Evolutionary conservation across 2,113 vertebrate genomes (phyloP).

Genomic region (Cisticola juncidis): DNA sequence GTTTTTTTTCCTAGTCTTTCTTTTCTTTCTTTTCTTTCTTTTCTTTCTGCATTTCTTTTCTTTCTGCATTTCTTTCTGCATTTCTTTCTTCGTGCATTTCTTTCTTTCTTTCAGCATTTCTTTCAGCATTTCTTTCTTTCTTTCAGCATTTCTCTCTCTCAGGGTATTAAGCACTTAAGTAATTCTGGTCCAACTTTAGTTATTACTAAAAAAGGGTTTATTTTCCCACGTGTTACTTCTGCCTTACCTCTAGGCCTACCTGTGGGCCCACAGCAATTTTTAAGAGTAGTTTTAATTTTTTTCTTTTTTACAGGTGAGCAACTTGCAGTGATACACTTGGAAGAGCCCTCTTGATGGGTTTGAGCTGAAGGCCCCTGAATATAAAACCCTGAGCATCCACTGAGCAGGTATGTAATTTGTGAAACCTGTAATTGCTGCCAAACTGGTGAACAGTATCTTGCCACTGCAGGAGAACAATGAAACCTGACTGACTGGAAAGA

Average conservation of each 20-base stretch:
- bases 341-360: neutral
- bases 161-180: neutral
- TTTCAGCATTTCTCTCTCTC: neutral
- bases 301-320: neutral
- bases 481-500: neutral
- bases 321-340: neutral
- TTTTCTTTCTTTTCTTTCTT: neutral
- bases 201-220: neutral
- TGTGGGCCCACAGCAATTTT: neutral
- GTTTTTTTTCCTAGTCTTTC: too few species aligned
- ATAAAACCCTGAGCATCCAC: neutral
- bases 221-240: neutral
- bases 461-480: neutral
- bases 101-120: neutral
- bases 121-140: neutral
- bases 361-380: neutral
- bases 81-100: neutral
- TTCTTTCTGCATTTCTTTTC: neutral
- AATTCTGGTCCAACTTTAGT: neutral
- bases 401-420: constrained; percentile 6
- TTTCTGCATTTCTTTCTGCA: neutral
- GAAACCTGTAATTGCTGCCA: neutral
- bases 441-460: neutral
- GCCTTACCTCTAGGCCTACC: neutral
- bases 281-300: neutral